Conservation (phyloP, 2,888 invertebrate species). For the Polydesmus complanatus region DNA sequence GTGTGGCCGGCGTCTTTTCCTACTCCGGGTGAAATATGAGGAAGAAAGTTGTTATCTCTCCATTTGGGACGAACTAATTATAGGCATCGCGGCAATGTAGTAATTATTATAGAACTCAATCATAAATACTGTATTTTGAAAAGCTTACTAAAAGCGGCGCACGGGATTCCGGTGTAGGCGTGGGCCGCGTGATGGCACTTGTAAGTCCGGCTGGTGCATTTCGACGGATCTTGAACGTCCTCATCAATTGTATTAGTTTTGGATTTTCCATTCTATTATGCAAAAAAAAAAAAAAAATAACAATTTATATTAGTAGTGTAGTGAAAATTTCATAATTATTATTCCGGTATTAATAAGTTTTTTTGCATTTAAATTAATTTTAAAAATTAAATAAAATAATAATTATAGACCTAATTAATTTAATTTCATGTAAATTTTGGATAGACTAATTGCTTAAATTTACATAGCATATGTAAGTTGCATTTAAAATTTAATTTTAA, state of each 20-base stretch:
- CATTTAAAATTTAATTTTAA: too few relatives aligned
- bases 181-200: conserved; percentile 81
- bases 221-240: conserved; percentile 39
- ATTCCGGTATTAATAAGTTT: too few relatives aligned
- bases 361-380: too few relatives aligned
- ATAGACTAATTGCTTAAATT: too few relatives aligned
- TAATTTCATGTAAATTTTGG: too few relatives aligned
- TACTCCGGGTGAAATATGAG: conserved; percentile 16
- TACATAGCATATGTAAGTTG: too few relatives aligned
- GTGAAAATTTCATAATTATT: too few relatives aligned
- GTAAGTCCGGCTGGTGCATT: conserved; percentile 71
- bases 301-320: too few relatives aligned
- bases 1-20: conserved; percentile 26
- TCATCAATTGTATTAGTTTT: neutral
- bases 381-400: too few relatives aligned
- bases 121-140: conserved; percentile 24
- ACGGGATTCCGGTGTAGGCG: conserved; percentile 77
- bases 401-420: too few relatives aligned
- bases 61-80: conserved; percentile 6
- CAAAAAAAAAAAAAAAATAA: too few relatives aligned
- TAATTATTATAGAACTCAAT: neutral
- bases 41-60: conserved; percentile 11
- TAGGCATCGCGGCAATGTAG: neutral
- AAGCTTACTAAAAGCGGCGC: conserved; percentile 76
- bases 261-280: neutral